These are phyloP conservation scores for Porites lutea DNA, from an alignment of 64 coral and sea anemone genomes.

Conservation along the genomic window DNA sequence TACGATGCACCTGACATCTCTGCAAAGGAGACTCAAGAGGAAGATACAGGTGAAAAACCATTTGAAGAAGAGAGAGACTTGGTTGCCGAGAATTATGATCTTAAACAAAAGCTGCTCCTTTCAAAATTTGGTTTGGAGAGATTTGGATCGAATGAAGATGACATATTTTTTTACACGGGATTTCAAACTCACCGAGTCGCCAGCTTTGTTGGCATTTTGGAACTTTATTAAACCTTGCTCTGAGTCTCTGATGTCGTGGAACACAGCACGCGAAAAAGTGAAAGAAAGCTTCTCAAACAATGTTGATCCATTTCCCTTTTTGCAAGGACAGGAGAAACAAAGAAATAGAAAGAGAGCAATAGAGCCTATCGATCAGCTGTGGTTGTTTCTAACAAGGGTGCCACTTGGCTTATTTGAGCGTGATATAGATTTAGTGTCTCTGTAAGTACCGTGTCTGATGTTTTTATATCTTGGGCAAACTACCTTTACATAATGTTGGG, in stretches of 20 bases:
- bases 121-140: background rate
- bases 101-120: background rate
- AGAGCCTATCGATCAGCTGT: constrained; percentile 61
- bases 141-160: background rate
- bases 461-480: constrained; percentile 52
- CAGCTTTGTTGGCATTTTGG: constrained; percentile 44
- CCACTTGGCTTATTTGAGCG: constrained; percentile 30
- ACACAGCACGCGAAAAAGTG: constrained; percentile 11
- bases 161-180: constrained; percentile 25
- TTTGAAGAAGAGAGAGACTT: background rate
- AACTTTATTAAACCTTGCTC: constrained; percentile 24
- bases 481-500: constrained; percentile 55
- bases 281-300: background rate
- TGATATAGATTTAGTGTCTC: constrained; percentile 53
- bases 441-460: constrained; percentile 22
- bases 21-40: background rate
- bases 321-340: constrained; percentile 48
- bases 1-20: background rate
- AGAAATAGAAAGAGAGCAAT: constrained; percentile 34
- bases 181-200: background rate
- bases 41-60: constrained; percentile 7
- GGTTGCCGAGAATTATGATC: no score
- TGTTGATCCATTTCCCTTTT: constrained; percentile 34
- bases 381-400: constrained; percentile 56
- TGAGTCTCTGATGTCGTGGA: background rate